A percentile compares a stretch with the other conserved stretches of the same genome.
Conservation (phyloP, 1,140 invertebrate species). For the Elysia chlorotica region DNA sequence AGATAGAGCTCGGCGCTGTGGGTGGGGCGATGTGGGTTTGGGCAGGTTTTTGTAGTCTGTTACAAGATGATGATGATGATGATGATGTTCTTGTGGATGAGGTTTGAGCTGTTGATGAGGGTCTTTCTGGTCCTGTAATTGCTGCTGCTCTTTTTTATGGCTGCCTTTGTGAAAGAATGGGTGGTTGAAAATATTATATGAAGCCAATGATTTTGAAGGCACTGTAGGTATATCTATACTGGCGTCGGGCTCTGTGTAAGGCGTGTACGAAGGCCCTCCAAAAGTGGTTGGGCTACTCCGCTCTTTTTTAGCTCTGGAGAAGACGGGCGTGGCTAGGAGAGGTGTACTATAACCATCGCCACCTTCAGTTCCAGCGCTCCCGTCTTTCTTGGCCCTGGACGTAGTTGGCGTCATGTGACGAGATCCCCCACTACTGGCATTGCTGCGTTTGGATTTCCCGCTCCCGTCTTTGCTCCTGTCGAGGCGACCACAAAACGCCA, state of each 20-base stretch:
- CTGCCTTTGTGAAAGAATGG: neutral
- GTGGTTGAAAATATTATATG: slow-evolving; percentile 18
- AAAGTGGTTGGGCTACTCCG: neutral
- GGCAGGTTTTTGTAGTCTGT: neutral
- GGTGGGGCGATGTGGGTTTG: slow-evolving; percentile 14
- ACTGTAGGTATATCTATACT: no score
- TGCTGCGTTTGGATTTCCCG: slow-evolving; percentile 1
- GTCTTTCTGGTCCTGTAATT: neutral
- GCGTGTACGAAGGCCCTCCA: neutral
- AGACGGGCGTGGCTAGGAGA: slow-evolving; percentile 15
- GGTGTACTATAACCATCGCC: slow-evolving; percentile 23
- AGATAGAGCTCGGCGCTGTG: slow-evolving; percentile 8
- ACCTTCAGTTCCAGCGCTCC: neutral
- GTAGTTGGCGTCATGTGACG: neutral
- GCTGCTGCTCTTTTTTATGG: no score
- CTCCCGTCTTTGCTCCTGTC: neutral
- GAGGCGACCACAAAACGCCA: no score
- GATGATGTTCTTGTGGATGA: neutral
- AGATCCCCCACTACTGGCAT: no score
- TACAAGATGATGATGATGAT: neutral
- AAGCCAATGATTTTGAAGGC: no score
- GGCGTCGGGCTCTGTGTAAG: no score
- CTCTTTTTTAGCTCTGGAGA: neutral
- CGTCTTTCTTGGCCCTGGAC: neutral
- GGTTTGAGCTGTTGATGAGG: no score